Conservation (phyloP, 2,888 invertebrate genomes). For the Perizoma flavofasciatum region DNA sequence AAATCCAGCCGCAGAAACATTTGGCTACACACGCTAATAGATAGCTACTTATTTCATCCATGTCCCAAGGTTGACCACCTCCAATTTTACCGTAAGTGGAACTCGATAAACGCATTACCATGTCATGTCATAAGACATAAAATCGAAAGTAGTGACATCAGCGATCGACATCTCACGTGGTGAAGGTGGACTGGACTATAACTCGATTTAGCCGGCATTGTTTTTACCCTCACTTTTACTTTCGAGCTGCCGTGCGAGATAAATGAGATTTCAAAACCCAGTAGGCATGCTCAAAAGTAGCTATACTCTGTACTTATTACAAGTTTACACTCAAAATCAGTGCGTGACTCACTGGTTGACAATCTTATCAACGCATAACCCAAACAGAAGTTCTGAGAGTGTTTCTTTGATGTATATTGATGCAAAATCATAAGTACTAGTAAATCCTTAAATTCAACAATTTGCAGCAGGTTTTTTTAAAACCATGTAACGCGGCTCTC, state of each 20-base stretch:
- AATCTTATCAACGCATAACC: too few species aligned
- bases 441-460: too few species aligned
- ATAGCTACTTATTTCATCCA: too few species aligned
- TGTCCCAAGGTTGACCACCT: too few species aligned
- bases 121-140: slow-evolving; percentile 31
- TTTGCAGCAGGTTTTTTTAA: too few species aligned
- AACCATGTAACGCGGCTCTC: too few species aligned
- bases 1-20: too few species aligned
- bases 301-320: neutral
- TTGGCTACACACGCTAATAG: too few species aligned
- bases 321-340: neutral
- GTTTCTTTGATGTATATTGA: too few species aligned
- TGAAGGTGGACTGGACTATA: slow-evolving; percentile 34
- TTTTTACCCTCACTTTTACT: slow-evolving; percentile 52
- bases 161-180: slow-evolving; percentile 43
- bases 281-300: neutral
- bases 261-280: slow-evolving; percentile 35
- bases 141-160: slow-evolving; percentile 55
- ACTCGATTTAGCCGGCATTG: slow-evolving; percentile 39
- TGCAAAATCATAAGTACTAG: too few species aligned
- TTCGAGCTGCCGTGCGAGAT: slow-evolving; percentile 33
- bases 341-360: too few species aligned
- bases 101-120: slow-evolving; percentile 45
- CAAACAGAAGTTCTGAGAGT: too few species aligned
- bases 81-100: slow-evolving; percentile 38